phyloP scores from a whole-genome alignment of 2,113 vertebrate genomes.

The Ammodytes dubius region DNA sequence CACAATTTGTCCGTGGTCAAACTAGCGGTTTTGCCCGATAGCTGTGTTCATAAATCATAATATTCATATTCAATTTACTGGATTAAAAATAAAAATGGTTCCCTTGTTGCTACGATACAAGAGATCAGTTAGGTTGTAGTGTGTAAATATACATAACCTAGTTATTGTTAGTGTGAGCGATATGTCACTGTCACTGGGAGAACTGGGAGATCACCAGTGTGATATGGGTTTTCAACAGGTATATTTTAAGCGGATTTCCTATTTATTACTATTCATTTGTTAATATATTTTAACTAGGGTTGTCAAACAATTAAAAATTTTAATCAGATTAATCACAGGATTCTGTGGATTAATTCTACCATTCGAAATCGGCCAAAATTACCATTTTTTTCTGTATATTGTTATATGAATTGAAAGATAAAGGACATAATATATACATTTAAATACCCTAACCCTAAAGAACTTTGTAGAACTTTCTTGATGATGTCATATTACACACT shows the following conservation, averaged over 20 bases:
- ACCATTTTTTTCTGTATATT: no score
- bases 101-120: background rate
- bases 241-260: background rate
- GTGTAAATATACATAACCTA: constrained; percentile 56
- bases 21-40: constrained; percentile 36
- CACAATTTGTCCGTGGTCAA: constrained; percentile 53
- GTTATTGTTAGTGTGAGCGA: constrained; percentile 36
- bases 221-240: background rate
- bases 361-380: no score
- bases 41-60: constrained; percentile 45
- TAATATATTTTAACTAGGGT: no score
- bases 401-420: no score
- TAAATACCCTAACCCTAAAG: no score
- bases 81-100: constrained; percentile 27
- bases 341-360: no score
- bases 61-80: constrained; percentile 34
- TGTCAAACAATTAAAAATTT: no score
- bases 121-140: background rate
- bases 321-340: no score
- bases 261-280: no score
- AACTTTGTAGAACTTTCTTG: no score
- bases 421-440: no score
- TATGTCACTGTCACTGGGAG: constrained; percentile 37
- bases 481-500: no score
- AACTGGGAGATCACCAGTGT: constrained; percentile 3